phyloP scores from a whole-genome alignment of 2,888 invertebrate genomes.

The Hydriomena furcata region DNA sequence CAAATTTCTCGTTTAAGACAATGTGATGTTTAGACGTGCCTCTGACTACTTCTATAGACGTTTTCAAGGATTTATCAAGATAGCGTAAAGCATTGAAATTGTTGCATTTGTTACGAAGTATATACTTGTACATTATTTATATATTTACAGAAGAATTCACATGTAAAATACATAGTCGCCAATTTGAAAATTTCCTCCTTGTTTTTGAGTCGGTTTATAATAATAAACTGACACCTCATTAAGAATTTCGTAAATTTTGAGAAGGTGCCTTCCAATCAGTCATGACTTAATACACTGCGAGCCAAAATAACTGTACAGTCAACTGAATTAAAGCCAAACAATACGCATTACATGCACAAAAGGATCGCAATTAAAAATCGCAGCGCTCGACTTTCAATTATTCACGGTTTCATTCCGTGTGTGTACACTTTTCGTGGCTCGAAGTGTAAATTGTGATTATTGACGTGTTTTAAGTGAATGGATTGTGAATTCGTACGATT shows the following conservation, averaged over 20 bases:
- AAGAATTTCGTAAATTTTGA: conserved; percentile 13
- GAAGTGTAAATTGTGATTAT: conserved; percentile 31
- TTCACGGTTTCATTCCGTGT: conserved; percentile 16
- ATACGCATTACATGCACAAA: conserved; percentile 32
- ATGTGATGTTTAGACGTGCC: too few relatives aligned
- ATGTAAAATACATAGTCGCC: too few relatives aligned
- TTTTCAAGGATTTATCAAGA: too few relatives aligned
- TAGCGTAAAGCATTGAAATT: too few relatives aligned
- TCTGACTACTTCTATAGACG: too few relatives aligned
- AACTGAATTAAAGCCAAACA: conserved; percentile 16
- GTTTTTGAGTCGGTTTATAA: too few relatives aligned
- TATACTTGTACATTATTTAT: too few relatives aligned
- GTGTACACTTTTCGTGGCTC: conserved; percentile 22
- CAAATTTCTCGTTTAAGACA: too few relatives aligned
- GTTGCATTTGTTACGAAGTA: too few relatives aligned
- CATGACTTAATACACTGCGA: conserved; percentile 18
- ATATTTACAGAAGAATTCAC: too few relatives aligned
- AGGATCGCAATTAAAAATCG: conserved; percentile 34
- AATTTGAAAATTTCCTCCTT: too few relatives aligned
- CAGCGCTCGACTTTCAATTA: conserved; percentile 23
- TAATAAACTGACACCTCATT: conserved; percentile 4
- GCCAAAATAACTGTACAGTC: conserved; percentile 16
- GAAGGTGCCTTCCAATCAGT: conserved; percentile 15
- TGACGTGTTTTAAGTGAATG: conserved; percentile 26
- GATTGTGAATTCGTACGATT: conserved; percentile 12